These are phyloP conservation scores for Apostichopus parvimensis DNA, from an alignment of 35 echinoderm and acorn worm species.

Conservation along the genomic window DNA sequence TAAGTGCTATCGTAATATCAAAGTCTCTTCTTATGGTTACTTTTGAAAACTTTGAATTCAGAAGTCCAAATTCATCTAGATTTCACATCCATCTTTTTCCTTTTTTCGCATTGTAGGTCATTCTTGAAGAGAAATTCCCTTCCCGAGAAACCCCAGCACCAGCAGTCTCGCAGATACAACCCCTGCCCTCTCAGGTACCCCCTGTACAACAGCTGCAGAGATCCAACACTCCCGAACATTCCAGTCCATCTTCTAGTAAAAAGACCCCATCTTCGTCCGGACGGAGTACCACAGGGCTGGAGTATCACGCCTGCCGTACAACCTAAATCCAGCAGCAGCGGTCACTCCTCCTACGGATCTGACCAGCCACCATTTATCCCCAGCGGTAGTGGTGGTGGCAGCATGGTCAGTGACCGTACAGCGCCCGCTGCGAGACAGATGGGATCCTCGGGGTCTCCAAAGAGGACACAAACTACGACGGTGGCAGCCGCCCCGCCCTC, in stretches of 20 bases:
- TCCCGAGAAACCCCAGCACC: not conserved
- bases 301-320: conserved; percentile 45
- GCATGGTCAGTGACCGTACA: not conserved
- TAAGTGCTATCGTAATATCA: too few relatives aligned
- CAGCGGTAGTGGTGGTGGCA: not conserved
- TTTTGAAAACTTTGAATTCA: too few relatives aligned
- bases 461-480: not conserved
- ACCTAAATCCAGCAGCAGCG: not conserved
- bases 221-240: conserved; percentile 23
- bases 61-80: too few relatives aligned
- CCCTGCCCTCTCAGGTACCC: conserved; percentile 40
- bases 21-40: too few relatives aligned
- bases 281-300: conserved; percentile 43
- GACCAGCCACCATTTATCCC: conserved; percentile 32
- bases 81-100: too few relatives aligned
- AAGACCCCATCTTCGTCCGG: conserved; percentile 38
- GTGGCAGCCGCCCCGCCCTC: not conserved
- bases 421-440: conserved; percentile 4
- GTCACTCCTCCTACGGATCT: conserved; percentile 32
- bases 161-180: conserved; percentile 31
- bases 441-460: not conserved
- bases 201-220: conserved; percentile 32
- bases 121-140: conserved; percentile 41
- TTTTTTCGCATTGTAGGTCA: not conserved
- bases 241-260: conserved; percentile 24